phyloP scores from a whole-genome alignment of 2,888 invertebrate species.

The Drosophila subquinaria region DNA sequence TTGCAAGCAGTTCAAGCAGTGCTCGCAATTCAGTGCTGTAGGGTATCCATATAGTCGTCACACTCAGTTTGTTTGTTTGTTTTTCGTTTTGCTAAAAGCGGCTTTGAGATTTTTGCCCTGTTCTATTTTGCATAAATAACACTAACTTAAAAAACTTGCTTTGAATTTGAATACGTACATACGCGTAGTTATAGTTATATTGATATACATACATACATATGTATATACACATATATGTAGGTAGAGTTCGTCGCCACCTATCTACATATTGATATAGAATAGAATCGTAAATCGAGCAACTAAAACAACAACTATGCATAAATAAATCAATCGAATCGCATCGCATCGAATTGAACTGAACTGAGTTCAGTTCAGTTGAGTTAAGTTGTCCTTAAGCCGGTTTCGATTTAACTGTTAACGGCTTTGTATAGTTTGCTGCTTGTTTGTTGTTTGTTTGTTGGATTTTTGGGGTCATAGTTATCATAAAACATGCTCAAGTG shows the following conservation, averaged over 20 bases:
- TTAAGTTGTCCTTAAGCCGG: slow-evolving; percentile 74
- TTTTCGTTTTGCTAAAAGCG: slow-evolving; percentile 10
- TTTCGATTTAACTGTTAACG: slow-evolving; percentile 50
- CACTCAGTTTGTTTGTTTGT: neutral
- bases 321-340: slow-evolving; percentile 45
- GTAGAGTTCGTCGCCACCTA: slow-evolving; percentile 49
- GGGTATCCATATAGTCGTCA: slow-evolving; percentile 25
- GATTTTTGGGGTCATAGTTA: slow-evolving; percentile 64
- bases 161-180: slow-evolving; percentile 62
- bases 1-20: neutral
- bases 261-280: slow-evolving; percentile 4
- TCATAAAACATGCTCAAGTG: slow-evolving; percentile 58
- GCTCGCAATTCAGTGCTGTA: neutral
- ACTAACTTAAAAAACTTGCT: slow-evolving; percentile 80
- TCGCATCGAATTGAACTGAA: slow-evolving; percentile 26
- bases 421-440: slow-evolving; percentile 14
- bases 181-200: neutral
- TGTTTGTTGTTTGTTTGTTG: slow-evolving; percentile 19
- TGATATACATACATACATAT: neutral
- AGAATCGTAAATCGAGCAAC: slow-evolving; percentile 51
- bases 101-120: slow-evolving; percentile 29
- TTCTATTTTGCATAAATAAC: slow-evolving; percentile 75
- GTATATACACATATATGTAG: neutral
- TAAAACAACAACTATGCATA: slow-evolving; percentile 12
- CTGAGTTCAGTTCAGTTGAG: slow-evolving; percentile 21